Base-by-base conservation (phyloP, 2,888 invertebrate species). In the Rhogogaster chlorosoma region DNA sequence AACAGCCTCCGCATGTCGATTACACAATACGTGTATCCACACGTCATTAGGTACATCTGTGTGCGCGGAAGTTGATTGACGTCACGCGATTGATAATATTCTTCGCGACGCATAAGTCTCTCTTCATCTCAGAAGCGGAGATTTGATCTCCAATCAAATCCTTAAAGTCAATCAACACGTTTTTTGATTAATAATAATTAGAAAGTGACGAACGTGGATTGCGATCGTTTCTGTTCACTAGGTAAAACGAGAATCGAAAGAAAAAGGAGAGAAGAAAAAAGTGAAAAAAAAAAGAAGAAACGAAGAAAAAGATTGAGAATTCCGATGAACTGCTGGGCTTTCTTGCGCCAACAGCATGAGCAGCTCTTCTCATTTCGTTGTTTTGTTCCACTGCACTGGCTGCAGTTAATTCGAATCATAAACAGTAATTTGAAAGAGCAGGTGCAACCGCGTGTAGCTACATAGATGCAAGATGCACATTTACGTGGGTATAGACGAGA, bases 351-450 rank as follows among this genome's bases (percentile, higher is more conserved):
- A 2, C 53, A 53, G 53, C 53, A 53, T 53, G 53, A 53, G 53
- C n/a, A 53, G 53, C 38, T 70, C 67, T 70, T 83, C n/a, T 49
- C 32, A 32, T n/a, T 61, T 67, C 7, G 61, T 83, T 38, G 29
- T 57, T 67, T 64, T 77, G n/a, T 53, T 32, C 26, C 10, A 22
- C 75, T 77, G 18, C 26, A 22, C 32, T 26, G 22, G 22, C 36
- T 42, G 22, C 22, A 61, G 57, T 88, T 87, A 87, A 89, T 89
- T 87, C 86, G 86, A 88, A 87, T 87, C 87, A 86, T 87, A 87
- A 90, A 89, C 87, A 84, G 88, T 88, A 89, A 90, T 89, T 89
- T 87, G 83, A 75, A 75, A 57, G 83, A 84, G 88, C 89, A 89
- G 89, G 88, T 90, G 89, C 86, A 84, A 71, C 75, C 83, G 61